Percentiles rank a stretch among this genome's conserved stretches.
phyloP scores from a whole-genome alignment of 2,888 invertebrate species.

The Cheilosia soror region DNA sequence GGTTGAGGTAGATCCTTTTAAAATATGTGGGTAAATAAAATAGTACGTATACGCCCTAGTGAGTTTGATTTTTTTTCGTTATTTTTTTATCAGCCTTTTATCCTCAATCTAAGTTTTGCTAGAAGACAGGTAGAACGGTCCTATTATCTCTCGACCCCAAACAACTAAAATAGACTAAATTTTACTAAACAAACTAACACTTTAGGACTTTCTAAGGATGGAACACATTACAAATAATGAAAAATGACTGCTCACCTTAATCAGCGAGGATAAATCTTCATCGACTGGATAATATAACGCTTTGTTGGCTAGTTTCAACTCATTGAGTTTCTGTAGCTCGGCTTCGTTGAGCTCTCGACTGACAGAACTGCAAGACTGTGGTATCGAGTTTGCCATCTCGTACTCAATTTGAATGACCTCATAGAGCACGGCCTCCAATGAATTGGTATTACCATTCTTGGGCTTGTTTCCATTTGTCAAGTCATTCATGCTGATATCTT shows the following conservation, averaged over 20 bases:
- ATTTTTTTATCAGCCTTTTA: too few species aligned
- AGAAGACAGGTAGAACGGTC: not conserved
- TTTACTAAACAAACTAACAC: too few species aligned
- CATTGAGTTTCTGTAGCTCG: conserved; percentile 93
- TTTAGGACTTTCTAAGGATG: not conserved
- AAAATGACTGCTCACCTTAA: conserved; percentile 84
- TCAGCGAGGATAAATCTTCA: conserved; percentile 89
- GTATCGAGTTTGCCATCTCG: conserved; percentile 85
- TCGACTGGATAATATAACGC: conserved; percentile 93
- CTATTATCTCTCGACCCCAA: too few species aligned
- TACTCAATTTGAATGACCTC: conserved; percentile 94
- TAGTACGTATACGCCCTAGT: not conserved
- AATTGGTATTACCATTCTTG: conserved; percentile 81
- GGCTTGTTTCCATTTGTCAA: conserved; percentile 75
- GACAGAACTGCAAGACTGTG: conserved; percentile 70
- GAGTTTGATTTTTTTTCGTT: not conserved
- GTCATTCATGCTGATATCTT: conserved; percentile 78
- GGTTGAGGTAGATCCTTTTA: too few species aligned
- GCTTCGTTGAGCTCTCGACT: conserved; percentile 88
- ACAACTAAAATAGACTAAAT: too few species aligned
- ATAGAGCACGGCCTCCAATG: conserved; percentile 92
- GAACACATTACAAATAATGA: conserved; percentile 36
- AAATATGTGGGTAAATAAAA: too few species aligned
- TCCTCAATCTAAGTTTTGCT: too few species aligned
- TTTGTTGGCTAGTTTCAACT: conserved; percentile 93